Base-by-base conservation (phyloP, 1,140 invertebrate genomes). In the Cotesia vestalis region DNA sequence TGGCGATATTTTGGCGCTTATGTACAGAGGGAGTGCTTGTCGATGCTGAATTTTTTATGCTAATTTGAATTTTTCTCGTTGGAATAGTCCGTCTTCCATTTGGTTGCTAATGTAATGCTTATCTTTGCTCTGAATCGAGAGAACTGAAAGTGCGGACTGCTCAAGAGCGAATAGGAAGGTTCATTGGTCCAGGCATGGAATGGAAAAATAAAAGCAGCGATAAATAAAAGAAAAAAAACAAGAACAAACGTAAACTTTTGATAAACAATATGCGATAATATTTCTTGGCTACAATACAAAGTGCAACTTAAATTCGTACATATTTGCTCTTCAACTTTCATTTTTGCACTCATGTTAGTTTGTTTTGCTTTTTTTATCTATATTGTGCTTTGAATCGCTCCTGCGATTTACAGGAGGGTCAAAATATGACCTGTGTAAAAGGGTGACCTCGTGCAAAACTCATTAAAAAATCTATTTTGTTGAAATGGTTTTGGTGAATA, bases 211-310 rank as follows among this genome's bases (percentile, higher is more conserved):
- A 69, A 66, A 57, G 52, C 74, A 57, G 60, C 52, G 51, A 40
- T 35, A 53, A 8, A 5, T 57, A 61, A 40, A 17, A 40, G 52
- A 67, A 72, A 76, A 57, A 73, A 69, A 66, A 77, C 74, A 74
- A 59, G 71, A 77, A 68, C 69, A 66, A 51, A 66, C 34, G n/a
- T 59, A 14, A 12, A 53, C 51, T 55, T 53, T 59, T 8, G 17
- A 20, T 40, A 38, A 40, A 73, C 27, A 61, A 72, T 6, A 35
- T 4, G 12, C 51, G 62, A 27, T 27, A 27, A 27, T 81, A 79
- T 81, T 76, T 78, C 83, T 83, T 78, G 83, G 80, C 83, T 81
- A 84, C 84, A 85, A 85, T 86, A 85, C 84, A 82, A 81, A 85
- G 82, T 83, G 82, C 80, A 78, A 85, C 78, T 84, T 79, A 77